Base-by-base conservation (phyloP, 2,113 vertebrate species). In the Formicarius rufipectus region DNA sequence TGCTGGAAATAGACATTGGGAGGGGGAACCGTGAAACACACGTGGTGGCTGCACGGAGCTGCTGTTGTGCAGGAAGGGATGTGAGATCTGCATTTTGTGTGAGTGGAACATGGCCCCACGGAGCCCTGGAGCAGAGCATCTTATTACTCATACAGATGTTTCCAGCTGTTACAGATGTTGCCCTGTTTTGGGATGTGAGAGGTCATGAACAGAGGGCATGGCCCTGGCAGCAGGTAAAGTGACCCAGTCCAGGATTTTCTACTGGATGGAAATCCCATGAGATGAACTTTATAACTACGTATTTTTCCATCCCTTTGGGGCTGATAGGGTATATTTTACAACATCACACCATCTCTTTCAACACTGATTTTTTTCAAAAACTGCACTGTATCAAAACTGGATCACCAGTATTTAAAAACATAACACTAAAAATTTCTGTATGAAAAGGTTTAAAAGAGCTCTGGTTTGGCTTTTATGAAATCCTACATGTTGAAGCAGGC, bases 91-190 rank as follows among this genome's bases (percentile, higher is more conserved):
- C 35, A 31, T 7, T 52, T 21, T 1, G 8, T 2, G 39, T 3
- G 39, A 11, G 56, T 19, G 62, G 66, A 30, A 47, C 44, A 17
- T 0, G 0, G 21, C 33, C 12, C 56, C 5, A 3, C 2, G 4
- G 15, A 27, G 37, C 68, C 44, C 59, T 6, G 4, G 8, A n/a
- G 68, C 55, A 58, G 63, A 79, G 24, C 37, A 27, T 2, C 2
- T 47, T 28, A 24, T 16, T 62, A 22, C 63, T 18, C 6, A 24
- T 19, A 19, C 59, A n/a, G 45, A 14, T 42, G 47, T 22, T 17
- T 21, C 6, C 55, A 56, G 47, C 55, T 68, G 22, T 74, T 72
- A 21, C 62, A 81, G 42, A 11, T 27, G 40, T 20, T 63, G 60
- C 37, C 9, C 73, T 53, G 55, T 49, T 12, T 30, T 30, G 73